Conservation (phyloP, 2,113 vertebrate species). For the Pteropus alecto region DNA sequence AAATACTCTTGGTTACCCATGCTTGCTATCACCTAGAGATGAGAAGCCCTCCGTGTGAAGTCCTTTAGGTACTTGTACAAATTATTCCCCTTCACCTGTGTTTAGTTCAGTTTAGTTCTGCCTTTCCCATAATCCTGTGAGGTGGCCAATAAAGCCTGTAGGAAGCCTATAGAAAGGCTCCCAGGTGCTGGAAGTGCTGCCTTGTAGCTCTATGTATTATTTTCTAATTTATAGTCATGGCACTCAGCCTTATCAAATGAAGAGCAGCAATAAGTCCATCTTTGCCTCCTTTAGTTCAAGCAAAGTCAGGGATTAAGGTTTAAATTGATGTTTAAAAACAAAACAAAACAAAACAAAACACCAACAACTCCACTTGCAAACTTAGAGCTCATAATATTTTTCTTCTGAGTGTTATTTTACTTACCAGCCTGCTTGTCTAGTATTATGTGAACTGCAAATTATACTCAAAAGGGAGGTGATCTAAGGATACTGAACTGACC, state of each 20-base stretch:
- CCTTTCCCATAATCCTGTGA: not conserved
- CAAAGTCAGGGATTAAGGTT: not conserved
- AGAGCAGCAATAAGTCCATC: not conserved
- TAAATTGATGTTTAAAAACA: not conserved
- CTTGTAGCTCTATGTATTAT: not conserved
- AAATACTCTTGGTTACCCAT: not conserved
- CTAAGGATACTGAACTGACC: not conserved
- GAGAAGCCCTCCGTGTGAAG: not conserved
- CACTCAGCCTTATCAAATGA: not conserved
- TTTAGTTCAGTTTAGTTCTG: not conserved
- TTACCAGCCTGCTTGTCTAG: not conserved
- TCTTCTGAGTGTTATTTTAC: not conserved
- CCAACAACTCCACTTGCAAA: not conserved
- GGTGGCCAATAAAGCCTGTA: not conserved
- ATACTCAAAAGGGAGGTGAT: not conserved
- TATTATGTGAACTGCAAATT: not conserved
- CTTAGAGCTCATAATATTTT: not conserved
- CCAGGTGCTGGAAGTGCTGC: not conserved
- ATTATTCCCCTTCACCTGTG: not conserved
- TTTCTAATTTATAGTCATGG: not conserved
- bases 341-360: too few relatives aligned
- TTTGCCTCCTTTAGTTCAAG: conserved; percentile 1
- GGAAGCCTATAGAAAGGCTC: not conserved
- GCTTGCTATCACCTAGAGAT: not conserved
- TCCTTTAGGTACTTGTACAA: not conserved